phyloP scores from a whole-genome alignment of 1,140 invertebrate species.

The Mya arenaria region DNA sequence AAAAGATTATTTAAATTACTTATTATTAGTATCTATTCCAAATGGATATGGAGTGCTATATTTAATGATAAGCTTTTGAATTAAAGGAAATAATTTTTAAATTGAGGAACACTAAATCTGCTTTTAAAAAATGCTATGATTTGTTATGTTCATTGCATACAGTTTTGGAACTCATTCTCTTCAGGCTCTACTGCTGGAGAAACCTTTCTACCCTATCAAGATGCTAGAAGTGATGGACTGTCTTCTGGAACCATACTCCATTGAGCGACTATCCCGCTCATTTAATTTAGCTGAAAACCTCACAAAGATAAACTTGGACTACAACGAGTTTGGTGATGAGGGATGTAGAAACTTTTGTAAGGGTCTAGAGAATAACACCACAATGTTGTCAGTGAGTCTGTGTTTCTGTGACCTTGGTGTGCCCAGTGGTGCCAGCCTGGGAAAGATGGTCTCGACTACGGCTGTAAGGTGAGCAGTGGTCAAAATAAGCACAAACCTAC shows the following conservation, averaged over 20 bases:
- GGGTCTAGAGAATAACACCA: slow-evolving; percentile 74
- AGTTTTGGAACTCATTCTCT: too few relatives aligned
- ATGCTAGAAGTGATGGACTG: slow-evolving; percentile 76
- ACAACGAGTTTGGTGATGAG: slow-evolving; percentile 81
- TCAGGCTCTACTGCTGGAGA: slow-evolving; percentile 75
- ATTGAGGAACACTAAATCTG: too few relatives aligned
- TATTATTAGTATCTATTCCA: too few relatives aligned
- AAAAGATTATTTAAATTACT: too few relatives aligned
- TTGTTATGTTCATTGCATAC: too few relatives aligned
- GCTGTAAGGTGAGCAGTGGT: slow-evolving; percentile 73
- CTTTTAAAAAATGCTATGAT: too few relatives aligned
- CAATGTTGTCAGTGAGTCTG: slow-evolving; percentile 76
- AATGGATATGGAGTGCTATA: too few relatives aligned
- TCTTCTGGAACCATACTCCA: slow-evolving; percentile 70
- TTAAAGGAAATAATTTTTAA: too few relatives aligned
- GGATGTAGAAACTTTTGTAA: slow-evolving; percentile 75
- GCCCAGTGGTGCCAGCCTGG: slow-evolving; percentile 71
- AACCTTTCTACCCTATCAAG: slow-evolving; percentile 71
- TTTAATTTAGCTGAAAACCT: slow-evolving; percentile 68
- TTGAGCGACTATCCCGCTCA: slow-evolving; percentile 69
- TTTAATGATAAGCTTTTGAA: too few relatives aligned
- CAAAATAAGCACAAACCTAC: too few relatives aligned
- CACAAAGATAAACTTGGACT: slow-evolving; percentile 76
- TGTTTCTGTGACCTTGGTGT: slow-evolving; percentile 73
- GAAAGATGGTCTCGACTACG: slow-evolving; percentile 75